Evolutionary conservation across 2,113 vertebrate species (phyloP).

Genomic region (Pavo muticus): DNA sequence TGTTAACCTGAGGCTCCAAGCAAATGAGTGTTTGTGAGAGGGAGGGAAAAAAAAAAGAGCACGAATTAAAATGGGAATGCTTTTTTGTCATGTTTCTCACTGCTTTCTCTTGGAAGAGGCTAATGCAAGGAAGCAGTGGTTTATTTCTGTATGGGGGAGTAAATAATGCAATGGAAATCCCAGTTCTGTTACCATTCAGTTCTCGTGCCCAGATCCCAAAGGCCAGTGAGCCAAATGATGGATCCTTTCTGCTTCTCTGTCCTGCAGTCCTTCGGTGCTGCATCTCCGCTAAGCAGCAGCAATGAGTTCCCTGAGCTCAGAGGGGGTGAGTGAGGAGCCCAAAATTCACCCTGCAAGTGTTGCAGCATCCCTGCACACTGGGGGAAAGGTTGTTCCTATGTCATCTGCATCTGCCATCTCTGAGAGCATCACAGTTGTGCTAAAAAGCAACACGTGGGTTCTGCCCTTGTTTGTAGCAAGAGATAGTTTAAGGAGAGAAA

Average conservation of each 20-base stretch:
- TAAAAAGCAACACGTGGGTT: neutral
- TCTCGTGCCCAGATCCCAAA: neutral
- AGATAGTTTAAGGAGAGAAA: neutral
- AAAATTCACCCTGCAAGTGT: neutral
- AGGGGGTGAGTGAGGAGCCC: neutral
- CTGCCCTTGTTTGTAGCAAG: neutral
- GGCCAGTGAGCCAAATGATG: rapidly evolving
- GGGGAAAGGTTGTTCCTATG: neutral
- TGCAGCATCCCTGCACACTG: neutral
- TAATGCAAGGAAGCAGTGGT: slow-evolving; percentile 13
- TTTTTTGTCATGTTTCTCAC: slow-evolving; percentile 49
- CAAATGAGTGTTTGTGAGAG: slow-evolving; percentile 13
- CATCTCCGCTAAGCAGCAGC: neutral
- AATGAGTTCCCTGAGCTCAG: neutral
- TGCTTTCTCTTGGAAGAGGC: slow-evolving; percentile 30
- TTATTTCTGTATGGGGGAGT: slow-evolving; percentile 31
- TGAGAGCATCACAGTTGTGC: neutral
- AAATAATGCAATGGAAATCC: slow-evolving; percentile 40
- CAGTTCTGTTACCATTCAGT: neutral
- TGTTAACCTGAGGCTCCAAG: slow-evolving; percentile 66
- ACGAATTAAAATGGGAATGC: slow-evolving; percentile 53
- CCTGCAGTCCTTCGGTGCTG: neutral
- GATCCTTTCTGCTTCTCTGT: neutral
- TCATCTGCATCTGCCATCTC: neutral
- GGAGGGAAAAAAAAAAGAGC: neutral